A percentile compares a stretch with the other conserved stretches of the same genome.
Conservation (phyloP, 2,113 vertebrate species). For the Pogonocichla stellata region DNA sequence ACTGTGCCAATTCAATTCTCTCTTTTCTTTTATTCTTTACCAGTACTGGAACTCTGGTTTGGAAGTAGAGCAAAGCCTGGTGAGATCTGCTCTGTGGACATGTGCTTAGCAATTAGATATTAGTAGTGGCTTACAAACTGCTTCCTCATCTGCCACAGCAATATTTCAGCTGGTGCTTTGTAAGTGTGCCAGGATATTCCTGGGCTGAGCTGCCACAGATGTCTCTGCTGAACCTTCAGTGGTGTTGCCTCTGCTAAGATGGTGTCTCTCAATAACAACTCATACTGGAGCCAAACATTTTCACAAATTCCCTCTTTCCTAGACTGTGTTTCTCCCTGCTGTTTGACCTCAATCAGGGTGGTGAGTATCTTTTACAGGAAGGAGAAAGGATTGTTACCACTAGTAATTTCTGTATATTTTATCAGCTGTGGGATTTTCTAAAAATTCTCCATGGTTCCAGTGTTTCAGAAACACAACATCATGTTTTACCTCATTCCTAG, state of each 20-base stretch:
- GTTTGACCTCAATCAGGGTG: not conserved
- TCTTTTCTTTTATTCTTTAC: not conserved
- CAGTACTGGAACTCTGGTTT: not conserved
- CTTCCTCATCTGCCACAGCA: not conserved
- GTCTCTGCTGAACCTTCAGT: not conserved
- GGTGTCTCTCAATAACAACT: not conserved
- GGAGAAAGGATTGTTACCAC: not conserved
- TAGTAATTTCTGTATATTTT: not conserved
- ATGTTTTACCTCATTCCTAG: not conserved
- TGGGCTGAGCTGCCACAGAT: not conserved
- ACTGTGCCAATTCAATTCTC: not conserved
- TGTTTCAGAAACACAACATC: not conserved
- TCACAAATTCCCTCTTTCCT: not conserved
- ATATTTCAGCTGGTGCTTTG: constrained; percentile 11
- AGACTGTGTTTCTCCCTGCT: not conserved
- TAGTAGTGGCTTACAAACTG: not conserved
- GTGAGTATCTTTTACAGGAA: not conserved
- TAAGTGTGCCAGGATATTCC: not conserved
- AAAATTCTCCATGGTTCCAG: not conserved
- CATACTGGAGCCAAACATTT: not conserved
- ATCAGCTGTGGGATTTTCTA: not conserved
- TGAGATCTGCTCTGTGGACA: not conserved
- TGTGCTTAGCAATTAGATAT: not conserved
- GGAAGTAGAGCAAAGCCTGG: not conserved
- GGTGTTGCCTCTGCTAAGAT: not conserved